These are phyloP conservation scores for Micromys minutus DNA, from an alignment of 2,113 vertebrate genomes.

Conservation along the genomic window DNA sequence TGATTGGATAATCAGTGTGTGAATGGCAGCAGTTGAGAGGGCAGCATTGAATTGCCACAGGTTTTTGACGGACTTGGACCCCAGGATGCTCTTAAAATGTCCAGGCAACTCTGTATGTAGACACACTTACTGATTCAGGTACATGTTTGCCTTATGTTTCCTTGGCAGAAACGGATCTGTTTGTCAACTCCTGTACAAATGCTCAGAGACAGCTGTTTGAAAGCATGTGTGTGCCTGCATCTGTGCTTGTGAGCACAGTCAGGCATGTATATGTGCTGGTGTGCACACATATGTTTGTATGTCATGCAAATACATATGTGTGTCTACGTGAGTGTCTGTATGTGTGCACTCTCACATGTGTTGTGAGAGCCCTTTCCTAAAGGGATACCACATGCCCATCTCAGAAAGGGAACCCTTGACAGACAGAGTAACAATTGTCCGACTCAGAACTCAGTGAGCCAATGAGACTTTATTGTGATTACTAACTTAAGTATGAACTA, in stretches of 20 bases:
- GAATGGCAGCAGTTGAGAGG: background rate
- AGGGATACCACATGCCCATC: background rate
- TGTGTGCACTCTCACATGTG: background rate
- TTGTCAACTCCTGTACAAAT: too few species aligned
- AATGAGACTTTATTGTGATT: background rate
- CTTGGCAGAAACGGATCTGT: background rate
- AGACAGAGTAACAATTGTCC: background rate
- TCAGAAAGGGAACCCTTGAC: background rate
- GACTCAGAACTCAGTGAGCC: background rate
- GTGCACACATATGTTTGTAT: background rate
- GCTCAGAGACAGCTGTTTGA: background rate
- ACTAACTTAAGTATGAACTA: background rate
- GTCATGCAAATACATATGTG: background rate
- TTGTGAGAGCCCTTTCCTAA: background rate
- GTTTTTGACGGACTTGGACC: background rate
- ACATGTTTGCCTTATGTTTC: background rate
- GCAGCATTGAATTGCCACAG: accelerated
- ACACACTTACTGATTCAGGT: background rate
- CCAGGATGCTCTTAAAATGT: background rate
- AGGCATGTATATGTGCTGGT: background rate
- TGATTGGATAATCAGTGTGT: background rate
- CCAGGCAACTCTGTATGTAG: too few species aligned
- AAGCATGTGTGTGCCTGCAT: too few species aligned
- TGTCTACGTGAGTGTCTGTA: background rate
- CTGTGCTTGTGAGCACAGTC: background rate